Conservation (phyloP, 2,888 invertebrate species). For the Crematogaster levior region DNA sequence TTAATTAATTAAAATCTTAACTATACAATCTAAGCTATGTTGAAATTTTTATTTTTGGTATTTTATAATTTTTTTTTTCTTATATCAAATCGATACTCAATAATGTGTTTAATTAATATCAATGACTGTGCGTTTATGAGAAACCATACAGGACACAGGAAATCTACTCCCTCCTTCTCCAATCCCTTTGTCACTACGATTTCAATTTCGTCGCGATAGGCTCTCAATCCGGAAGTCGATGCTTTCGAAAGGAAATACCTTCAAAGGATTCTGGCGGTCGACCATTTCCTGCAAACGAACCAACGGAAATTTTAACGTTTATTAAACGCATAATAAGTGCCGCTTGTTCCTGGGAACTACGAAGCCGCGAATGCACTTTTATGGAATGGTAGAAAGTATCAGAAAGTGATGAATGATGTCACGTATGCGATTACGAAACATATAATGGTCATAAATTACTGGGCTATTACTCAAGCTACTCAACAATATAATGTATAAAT, state of each 20-base stretch:
- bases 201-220: conserved; percentile 26
- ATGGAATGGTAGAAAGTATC: neutral
- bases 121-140: conserved; percentile 35
- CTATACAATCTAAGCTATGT: neutral
- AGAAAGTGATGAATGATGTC: neutral
- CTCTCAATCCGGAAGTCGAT: conserved; percentile 73
- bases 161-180: conserved; percentile 36
- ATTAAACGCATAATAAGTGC: conserved; percentile 12
- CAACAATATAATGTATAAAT: neutral
- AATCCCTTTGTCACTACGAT: neutral
- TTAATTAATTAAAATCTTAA: neutral
- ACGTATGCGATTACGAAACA: neutral
- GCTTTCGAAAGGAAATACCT: conserved; percentile 62
- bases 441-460: neutral
- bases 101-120: conserved; percentile 13
- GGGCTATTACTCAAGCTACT: too few relatives aligned
- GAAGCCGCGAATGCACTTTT: conserved; percentile 8
- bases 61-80: too few relatives aligned
- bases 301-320: conserved; percentile 36
- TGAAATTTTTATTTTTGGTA: neutral
- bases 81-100: neutral
- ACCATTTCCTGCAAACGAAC: conserved; percentile 53
- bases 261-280: conserved; percentile 67
- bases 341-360: neutral
- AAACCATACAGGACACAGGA: conserved; percentile 51